Evolutionary conservation across 1,140 invertebrate genomes (phyloP).

Genomic region (Trinorchestia longiramus): DNA sequence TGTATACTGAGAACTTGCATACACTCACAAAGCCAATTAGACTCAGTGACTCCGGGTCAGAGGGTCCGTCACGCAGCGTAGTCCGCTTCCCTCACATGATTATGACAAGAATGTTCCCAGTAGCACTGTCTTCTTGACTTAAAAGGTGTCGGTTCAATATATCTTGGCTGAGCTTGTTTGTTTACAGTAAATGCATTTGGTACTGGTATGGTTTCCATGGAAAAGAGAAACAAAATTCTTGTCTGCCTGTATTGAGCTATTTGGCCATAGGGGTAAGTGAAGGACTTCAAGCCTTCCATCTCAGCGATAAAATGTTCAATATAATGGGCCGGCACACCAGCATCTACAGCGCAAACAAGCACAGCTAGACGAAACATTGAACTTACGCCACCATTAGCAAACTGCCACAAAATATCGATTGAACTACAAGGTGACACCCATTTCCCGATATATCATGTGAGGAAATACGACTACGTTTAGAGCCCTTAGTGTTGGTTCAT

Average conservation of each 20-base stretch:
- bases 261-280: background rate
- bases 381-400: no score
- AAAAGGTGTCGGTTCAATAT: background rate
- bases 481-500: background rate
- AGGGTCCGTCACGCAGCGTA: background rate
- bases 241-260: background rate
- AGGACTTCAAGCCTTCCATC: background rate
- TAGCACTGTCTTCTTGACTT: background rate
- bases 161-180: background rate
- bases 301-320: background rate
- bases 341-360: background rate
- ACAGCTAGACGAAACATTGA: background rate
- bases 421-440: background rate
- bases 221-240: background rate
- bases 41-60: conserved; percentile 16
- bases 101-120: no score
- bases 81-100: background rate
- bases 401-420: no score
- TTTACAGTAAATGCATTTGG: background rate
- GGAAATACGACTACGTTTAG: background rate
- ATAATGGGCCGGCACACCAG: background rate
- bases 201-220: background rate
- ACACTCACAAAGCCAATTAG: no score
- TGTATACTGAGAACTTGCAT: no score
- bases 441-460: background rate